These are phyloP conservation scores for Eulemur mongoz DNA, from an alignment of 2,797 vertebrate species.

Conservation along the genomic window DNA sequence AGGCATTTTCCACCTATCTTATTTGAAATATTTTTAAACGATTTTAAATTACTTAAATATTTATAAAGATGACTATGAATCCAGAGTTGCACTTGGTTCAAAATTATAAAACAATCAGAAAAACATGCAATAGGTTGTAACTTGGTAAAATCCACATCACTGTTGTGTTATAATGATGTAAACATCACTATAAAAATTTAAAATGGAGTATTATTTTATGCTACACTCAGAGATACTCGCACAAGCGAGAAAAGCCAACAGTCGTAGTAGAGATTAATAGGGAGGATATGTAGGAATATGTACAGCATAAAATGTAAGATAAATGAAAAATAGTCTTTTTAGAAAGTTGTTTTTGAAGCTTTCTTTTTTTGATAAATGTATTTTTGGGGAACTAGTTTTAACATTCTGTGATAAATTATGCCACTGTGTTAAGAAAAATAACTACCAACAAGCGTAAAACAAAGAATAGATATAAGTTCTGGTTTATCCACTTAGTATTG, in stretches of 20 bases:
- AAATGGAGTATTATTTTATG: not conserved
- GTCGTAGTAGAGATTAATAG: not conserved
- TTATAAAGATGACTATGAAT: not conserved
- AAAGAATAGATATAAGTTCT: not conserved
- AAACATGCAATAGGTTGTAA: not conserved
- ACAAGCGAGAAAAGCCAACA: not conserved
- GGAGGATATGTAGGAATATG: not conserved
- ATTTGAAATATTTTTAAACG: not conserved
- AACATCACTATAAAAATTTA: not conserved
- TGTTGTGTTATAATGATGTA: not conserved
- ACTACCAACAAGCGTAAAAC: not conserved
- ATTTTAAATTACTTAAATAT: not conserved
- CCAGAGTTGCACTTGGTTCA: not conserved
- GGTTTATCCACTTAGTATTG: not conserved
- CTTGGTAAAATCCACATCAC: rapidly evolving
- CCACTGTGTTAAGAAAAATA: not conserved
- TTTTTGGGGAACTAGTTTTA: constrained; percentile 57
- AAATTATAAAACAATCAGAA: not conserved
- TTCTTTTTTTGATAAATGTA: constrained; percentile 51
- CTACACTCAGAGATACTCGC: not conserved
- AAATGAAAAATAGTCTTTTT: not conserved
- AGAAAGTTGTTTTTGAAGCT: constrained; percentile 31
- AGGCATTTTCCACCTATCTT: not conserved
- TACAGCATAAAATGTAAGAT: constrained; percentile 1
- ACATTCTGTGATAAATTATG: constrained; percentile 5